Base-by-base conservation (phyloP, 2,888 invertebrate genomes). In the Ennomos fuscantarius region DNA sequence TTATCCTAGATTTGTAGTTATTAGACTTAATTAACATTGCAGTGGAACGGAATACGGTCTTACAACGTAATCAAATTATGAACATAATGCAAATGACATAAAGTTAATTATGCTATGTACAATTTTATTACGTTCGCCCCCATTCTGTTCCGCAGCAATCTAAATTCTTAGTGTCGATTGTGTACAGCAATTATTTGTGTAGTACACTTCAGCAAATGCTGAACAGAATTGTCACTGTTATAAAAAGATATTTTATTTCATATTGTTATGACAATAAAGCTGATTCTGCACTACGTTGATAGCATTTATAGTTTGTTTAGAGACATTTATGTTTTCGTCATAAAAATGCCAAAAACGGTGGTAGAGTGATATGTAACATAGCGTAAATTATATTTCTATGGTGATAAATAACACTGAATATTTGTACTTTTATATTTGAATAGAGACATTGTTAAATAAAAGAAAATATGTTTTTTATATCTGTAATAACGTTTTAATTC, bases 401-500 rank as follows among this genome's bases (percentile, higher is more conserved):
- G 24, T 24, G 24, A 24, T 24, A 24, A 24, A 24, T 6, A 24
- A 6, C 1, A 24, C 65, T 63, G 76, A 77, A 84, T 76, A 80
- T 91, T 91, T 91, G 89, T 91, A 91, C 88, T 91, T 91, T 91
- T 89, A 89, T 91, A 91, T 82, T 68, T 72, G 74, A 78, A 78
- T 66, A 71, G 64, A 59, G 72, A 76, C 79, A 80, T 73, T 78
- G 72, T 76, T 76, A 78, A 72, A 78, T 73, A 78, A 62, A 60
- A 45, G 57, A 55, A 73, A 72, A 73, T 82, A 81, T 82, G 78
- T 86, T 85, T 63, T 84, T 88, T 86, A 84, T 78, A 78, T 73
- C 1, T 24, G 24, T 24, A 24, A 24, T 24, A 2, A 24, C 6
- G 74, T 83, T 86, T 82, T 81, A 79, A 82, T 84, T 85, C 78